Base-by-base conservation (phyloP, 2,888 invertebrate species). In the Eulithis prunata region DNA sequence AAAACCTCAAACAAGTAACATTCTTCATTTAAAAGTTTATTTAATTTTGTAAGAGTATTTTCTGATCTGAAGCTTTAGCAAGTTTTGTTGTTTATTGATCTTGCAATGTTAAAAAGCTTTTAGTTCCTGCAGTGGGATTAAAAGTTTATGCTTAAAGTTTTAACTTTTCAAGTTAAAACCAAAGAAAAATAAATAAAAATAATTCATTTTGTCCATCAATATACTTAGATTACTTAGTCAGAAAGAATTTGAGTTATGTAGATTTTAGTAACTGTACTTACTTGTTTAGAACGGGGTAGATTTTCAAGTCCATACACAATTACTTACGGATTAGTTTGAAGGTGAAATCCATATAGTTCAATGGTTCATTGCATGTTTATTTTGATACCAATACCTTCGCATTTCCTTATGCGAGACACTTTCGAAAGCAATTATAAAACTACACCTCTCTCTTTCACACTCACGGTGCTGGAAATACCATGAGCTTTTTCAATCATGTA, bases 371-470 rank as follows among this genome's bases (percentile, higher is more conserved):
- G 82, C 80, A 86, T 86, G 88, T 89, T 89, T 90, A 90, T 91
- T 91, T 90, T 89, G 84, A 87, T 87, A 83, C 84, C 71, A 81
- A 81, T 83, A 88, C 87, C 83, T 86, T 86, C 75, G 75, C 81
- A 84, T 88, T 89, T 89, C 84, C 85, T 61, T 52, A 85, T 88
- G 59, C 56, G 46, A 63, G 66, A 65, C 60, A 65, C 52, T 82
- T 69, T 45, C 73, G 75, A 70, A 62, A 70, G 63, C 69, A 77
- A 71, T 58, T 64, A 68, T 51, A 70, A 74, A 79, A 61, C 52
- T 79, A 69, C 66, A 62, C 52, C 66, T 64, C 60, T 89, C 90
- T 76, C 80, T 72, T 75, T 91, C 79, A 65, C 80, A 71, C 88
- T 43, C 72, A 78, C 70, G 70, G 73, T 75, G 78, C 82, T 80